Conservation (phyloP, 2,797 vertebrate genomes). For the Premnoplex brunnescens region DNA sequence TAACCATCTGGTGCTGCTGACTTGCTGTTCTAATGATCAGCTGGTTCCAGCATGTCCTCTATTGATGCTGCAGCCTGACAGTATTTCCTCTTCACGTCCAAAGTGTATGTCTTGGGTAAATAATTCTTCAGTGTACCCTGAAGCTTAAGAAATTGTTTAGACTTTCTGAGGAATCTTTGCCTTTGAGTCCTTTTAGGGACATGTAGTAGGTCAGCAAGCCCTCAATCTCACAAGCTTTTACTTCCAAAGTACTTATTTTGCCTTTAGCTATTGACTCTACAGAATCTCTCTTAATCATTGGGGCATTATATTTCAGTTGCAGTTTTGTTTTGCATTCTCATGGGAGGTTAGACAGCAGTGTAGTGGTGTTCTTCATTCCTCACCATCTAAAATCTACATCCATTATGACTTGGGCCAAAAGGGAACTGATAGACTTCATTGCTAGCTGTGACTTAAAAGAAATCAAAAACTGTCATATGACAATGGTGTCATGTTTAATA, state of each 20-base stretch:
- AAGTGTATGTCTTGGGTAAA: not conserved
- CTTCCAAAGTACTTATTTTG: not conserved
- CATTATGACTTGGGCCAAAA: not conserved
- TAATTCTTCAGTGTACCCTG: not conserved
- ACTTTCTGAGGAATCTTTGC: not conserved
- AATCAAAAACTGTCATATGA: not conserved
- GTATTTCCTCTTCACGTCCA: not conserved
- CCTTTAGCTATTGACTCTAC: not conserved
- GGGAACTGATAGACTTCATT: not conserved
- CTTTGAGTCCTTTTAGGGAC: not conserved
- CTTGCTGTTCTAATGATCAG: not conserved
- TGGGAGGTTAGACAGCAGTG: not conserved
- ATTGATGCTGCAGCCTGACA: not conserved
- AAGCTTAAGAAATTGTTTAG: not conserved
- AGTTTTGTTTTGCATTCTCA: not conserved
- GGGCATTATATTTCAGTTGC: not conserved
- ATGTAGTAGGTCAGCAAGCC: not conserved
- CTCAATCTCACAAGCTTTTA: not conserved
- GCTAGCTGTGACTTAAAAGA: not conserved
- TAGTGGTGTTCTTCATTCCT: not conserved
- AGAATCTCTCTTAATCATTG: not conserved
- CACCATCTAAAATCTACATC: not conserved
- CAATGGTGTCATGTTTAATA: rapidly evolving
- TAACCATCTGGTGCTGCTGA: not conserved
- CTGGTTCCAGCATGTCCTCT: not conserved